Evolutionary conservation across 2,888 invertebrate genomes (phyloP).

Genomic region (Ecdyonurus torrentis): DNA sequence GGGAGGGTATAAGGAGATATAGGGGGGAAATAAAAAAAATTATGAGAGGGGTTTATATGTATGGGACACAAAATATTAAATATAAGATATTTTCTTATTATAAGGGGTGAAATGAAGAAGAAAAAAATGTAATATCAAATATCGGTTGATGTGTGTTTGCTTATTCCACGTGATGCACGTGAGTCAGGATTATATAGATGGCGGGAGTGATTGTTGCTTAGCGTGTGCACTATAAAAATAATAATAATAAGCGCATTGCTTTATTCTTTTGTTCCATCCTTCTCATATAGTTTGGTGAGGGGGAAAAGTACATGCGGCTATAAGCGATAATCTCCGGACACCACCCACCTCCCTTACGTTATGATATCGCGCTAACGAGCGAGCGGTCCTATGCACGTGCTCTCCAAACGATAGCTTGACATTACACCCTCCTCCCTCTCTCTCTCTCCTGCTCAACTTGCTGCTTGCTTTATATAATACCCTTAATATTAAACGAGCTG

Average conservation of each 20-base stretch:
- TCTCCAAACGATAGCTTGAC: not conserved
- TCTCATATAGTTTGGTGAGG: not conserved
- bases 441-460: too few relatives aligned
- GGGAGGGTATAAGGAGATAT: too few relatives aligned
- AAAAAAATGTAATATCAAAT: not conserved
- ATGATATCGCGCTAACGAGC: not conserved
- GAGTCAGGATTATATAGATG: too few relatives aligned
- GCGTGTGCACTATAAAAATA: not conserved
- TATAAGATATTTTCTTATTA: too few relatives aligned
- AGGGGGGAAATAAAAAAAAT: not conserved
- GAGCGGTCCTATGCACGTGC: not conserved
- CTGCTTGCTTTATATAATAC: not conserved
- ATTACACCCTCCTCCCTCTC: too few relatives aligned
- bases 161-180: not conserved
- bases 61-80: too few relatives aligned
- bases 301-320: too few relatives aligned
- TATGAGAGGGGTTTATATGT: too few relatives aligned
- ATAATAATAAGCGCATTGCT: not conserved
- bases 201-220: not conserved
- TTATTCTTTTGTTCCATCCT: not conserved
- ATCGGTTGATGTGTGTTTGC: not conserved
- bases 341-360: too few relatives aligned
- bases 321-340: not conserved
- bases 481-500: not conserved
- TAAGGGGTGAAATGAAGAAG: too few relatives aligned